Evolutionary conservation across 2,113 vertebrate species (phyloP), one percentile per base, ranked within the genome.

Genomic region (Chaenogobius annularis): DNA sequence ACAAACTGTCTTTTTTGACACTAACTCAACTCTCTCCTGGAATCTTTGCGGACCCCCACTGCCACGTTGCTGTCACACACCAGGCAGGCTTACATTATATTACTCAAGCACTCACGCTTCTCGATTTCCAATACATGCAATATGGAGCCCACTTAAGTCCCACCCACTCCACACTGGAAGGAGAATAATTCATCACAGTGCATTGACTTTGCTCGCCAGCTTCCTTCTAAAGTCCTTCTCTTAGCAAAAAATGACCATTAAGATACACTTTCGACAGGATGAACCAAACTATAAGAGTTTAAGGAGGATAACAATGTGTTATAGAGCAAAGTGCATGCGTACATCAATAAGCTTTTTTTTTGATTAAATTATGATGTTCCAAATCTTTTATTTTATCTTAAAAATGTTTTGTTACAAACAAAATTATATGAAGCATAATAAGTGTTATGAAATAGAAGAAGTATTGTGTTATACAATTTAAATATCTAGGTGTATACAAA

Each of bases 1-100:
- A 67, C 5, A 61, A 66, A 74, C 66, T 56, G 69, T 82, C 78
- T 79, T 83, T 54, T 78, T 65, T 86, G 83, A 82, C 82, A 76
- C 78, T 19, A 78, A 59, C 75, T 74, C 19, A 78, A 66, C 69
- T 75, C 75, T 78, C 54, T 72, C 64, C 26, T 71, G 74, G 72
- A 69, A 80, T 56, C 59, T 78, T 31, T 61, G 63, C 80, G 80
- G 74, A 84, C 87, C 75, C 82, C 84, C 70, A 84, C 83, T 88
- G 80, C 72, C 83, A 83, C 68, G 74, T 78, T 72, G 73, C 73
- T 66, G 68, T 83, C 78, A 74, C 75, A 73, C 70, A 88, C 73
- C 59, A 83, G 66, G 63, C 55, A 83, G 68, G 71, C 52, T 22
- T 69, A 52, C 31, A 68, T 79, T 62, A 83, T 79, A 71, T 54